Conservation (phyloP, 2,888 invertebrate species). For the Acrocera orbiculus region DNA sequence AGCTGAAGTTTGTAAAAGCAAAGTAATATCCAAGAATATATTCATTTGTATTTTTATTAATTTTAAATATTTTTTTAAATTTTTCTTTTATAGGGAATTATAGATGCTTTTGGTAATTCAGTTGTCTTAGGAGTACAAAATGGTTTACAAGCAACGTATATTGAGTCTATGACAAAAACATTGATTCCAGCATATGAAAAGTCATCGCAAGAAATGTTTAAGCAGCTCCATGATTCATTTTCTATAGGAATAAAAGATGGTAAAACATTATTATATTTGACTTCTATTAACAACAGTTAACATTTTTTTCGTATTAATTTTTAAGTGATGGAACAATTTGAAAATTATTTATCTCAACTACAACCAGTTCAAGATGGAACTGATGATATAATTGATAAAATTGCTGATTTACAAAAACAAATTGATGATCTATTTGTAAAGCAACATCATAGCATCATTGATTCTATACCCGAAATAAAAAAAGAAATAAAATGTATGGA, state of each 20-base stretch:
- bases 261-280: conserved; percentile 24
- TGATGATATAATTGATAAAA: conserved; percentile 24
- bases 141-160: conserved; percentile 57
- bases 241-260: conserved; percentile 79
- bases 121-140: conserved; percentile 53
- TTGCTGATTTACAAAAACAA: conserved; percentile 23
- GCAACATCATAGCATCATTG: conserved; percentile 23
- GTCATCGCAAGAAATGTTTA: conserved; percentile 69
- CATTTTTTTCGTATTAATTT: conserved; percentile 4
- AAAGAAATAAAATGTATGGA: conserved; percentile 28
- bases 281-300: not conserved
- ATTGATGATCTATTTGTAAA: conserved; percentile 21
- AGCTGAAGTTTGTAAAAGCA: conserved; percentile 58
- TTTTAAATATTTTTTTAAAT: not conserved
- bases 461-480: conserved; percentile 24
- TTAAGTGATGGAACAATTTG: conserved; percentile 35
- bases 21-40: conserved; percentile 45
- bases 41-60: not conserved
- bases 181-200: conserved; percentile 77
- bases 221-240: conserved; percentile 78
- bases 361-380: conserved; percentile 25
- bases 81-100: conserved; percentile 39
- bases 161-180: conserved; percentile 55
- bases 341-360: conserved; percentile 32
- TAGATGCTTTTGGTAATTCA: conserved; percentile 53